Conservation (phyloP, 2,888 invertebrate genomes). For the Drosophila quasianomalipes region DNA sequence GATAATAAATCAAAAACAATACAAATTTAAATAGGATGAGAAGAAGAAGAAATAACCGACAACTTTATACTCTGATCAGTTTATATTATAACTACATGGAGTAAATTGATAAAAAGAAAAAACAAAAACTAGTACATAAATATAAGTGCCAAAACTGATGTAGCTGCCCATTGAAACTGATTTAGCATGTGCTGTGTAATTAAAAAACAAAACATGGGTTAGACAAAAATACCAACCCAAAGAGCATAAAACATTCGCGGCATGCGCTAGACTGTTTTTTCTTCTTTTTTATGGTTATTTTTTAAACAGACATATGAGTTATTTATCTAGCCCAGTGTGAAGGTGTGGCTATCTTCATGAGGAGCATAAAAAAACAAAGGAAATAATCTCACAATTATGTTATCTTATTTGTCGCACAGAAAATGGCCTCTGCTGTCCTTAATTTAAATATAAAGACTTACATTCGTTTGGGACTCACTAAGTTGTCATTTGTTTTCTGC, state of each 20-base stretch:
- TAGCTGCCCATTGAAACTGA: not conserved
- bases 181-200: not conserved
- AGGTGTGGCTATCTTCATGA: conserved; percentile 17
- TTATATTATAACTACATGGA: not conserved
- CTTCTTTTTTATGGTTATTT: conserved; percentile 8
- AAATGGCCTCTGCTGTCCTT: conserved; percentile 28
- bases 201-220: too few relatives aligned
- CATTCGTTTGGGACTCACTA: not conserved
- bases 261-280: not conserved
- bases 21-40: conserved; percentile 46
- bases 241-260: conserved; percentile 42
- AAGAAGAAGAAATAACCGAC: not conserved
- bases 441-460: conserved; percentile 29
- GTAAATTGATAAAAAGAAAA: not conserved
- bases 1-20: conserved; percentile 71
- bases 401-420: conserved; percentile 51
- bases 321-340: conserved; percentile 55
- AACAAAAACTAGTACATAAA: not conserved
- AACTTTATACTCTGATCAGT: conserved; percentile 1
- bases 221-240: not conserved
- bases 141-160: not conserved
- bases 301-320: conserved; percentile 49
- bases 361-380: not conserved
- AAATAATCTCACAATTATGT: conserved; percentile 59
- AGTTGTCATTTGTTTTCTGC: conserved; percentile 17